phyloP scores from a whole-genome alignment of 2,797 vertebrate species.

The Oryzias dopingdopingensis region DNA sequence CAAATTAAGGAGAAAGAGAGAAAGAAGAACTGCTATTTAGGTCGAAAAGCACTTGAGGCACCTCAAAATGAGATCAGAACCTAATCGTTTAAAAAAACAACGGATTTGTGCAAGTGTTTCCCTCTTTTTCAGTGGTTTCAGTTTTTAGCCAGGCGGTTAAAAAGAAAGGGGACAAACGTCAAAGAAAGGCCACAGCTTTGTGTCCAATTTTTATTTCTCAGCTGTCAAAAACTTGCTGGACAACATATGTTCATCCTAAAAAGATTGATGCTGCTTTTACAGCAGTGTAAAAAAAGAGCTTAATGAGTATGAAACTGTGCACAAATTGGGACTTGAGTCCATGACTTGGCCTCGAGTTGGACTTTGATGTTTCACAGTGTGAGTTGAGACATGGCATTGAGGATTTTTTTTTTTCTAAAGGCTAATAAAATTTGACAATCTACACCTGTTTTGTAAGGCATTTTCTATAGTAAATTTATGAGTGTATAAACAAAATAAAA shows the following conservation, averaged over 20 bases:
- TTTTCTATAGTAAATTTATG: too few relatives aligned
- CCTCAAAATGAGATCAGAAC: conserved; percentile 64
- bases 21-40: conserved; percentile 62
- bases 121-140: conserved; percentile 57
- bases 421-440: too few relatives aligned
- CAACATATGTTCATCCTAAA: conserved; percentile 27
- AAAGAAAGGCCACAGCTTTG: conserved; percentile 38
- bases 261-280: too few relatives aligned
- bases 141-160: conserved; percentile 40
- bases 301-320: too few relatives aligned
- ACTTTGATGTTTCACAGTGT: too few relatives aligned
- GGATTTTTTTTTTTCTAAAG: too few relatives aligned
- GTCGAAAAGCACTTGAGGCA: conserved; percentile 73
- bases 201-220: conserved; percentile 30
- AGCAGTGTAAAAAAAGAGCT: too few relatives aligned
- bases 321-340: too few relatives aligned
- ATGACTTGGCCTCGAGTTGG: too few relatives aligned
- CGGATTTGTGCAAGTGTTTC: conserved; percentile 51
- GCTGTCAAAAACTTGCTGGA: conserved; percentile 26
- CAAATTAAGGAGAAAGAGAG: conserved; percentile 46
- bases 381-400: too few relatives aligned
- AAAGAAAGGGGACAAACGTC: conserved; percentile 39
- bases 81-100: conserved; percentile 72
- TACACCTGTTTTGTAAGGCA: too few relatives aligned
- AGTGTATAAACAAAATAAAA: too few relatives aligned